Evolutionary conservation across 2,797 vertebrate genomes (phyloP), one percentile per base, ranked within the genome.

Genomic region (Acropternis orthonyx): DNA sequence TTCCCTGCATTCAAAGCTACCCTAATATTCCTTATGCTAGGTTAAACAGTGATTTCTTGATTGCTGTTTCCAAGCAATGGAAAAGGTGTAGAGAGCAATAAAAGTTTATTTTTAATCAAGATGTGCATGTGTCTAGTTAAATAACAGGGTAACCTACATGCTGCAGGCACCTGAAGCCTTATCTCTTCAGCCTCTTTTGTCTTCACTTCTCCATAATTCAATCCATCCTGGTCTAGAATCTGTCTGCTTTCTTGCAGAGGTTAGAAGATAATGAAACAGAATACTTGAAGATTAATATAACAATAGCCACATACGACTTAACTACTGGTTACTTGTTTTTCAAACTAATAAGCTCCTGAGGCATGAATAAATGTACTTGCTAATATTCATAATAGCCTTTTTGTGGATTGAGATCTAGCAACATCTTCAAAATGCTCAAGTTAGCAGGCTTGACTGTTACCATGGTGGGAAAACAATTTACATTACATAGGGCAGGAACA

Each of bases 61-160:
- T 73, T 65, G 27, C 30, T 89, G 24, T 90, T 86, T 89, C 32
- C 56, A 71, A 87, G 59, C 43, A 74, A 39, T 76, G 34, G 32
- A 32, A 93, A 87, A 19, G 10, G 19, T 34, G 4, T 69, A 39
- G 14, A 34, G 34, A 79, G 32, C 43, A 87, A 59, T 49, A n/a
- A 71, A 84, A 90, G 8, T 39, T 14, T 66, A n/a, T 80, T 93
- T 88, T 72, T n/a, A 85, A 91, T 93, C 51, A 81, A 82, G 55
- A 52, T 2, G 1, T 86, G 48, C 43, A 48, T 36, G 9, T 0
- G 0, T 37, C 51, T 68, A 17, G 23, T 82, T 87, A 55, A 66
- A 34, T 73, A 79, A 55, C 22, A 62, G 61, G 49, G 14, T 58
- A 76, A 78, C 65, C 41, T 76, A 51, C 43, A 28, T 27, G 46